Evolutionary conservation across 2,113 vertebrate species (phyloP).

Genomic region (Mola mola): DNA sequence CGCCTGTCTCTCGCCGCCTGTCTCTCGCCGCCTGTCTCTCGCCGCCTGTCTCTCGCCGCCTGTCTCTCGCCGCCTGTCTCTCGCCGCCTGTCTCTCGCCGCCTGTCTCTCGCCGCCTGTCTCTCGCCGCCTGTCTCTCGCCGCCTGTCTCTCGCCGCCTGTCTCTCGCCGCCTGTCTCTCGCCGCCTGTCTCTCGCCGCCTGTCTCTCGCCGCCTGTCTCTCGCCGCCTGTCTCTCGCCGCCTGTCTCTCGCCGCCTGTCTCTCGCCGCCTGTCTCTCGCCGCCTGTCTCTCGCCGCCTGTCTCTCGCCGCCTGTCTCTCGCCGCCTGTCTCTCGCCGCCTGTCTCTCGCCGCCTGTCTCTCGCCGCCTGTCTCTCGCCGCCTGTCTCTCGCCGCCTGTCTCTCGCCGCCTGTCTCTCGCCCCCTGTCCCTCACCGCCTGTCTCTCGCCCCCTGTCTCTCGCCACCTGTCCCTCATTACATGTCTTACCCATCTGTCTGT

Average conservation of each 20-base stretch:
- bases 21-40: neutral
- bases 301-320: neutral
- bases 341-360: neutral
- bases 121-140: too few relatives aligned
- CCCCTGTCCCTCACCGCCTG: neutral
- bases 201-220: neutral
- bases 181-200: neutral
- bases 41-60: neutral
- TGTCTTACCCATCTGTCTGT: neutral
- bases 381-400: neutral
- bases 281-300: neutral
- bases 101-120: constrained; percentile 18
- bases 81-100: neutral
- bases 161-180: neutral
- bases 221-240: constrained; percentile 20
- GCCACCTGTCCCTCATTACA: neutral
- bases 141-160: neutral
- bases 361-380: neutral
- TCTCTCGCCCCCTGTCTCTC: neutral
- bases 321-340: constrained; percentile 11
- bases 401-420: too few relatives aligned
- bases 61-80: neutral
- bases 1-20: too few relatives aligned
- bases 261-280: neutral
- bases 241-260: too few relatives aligned